Evolutionary conservation across 2,888 invertebrate species (phyloP).

Genomic region (Clusia tigrina): DNA sequence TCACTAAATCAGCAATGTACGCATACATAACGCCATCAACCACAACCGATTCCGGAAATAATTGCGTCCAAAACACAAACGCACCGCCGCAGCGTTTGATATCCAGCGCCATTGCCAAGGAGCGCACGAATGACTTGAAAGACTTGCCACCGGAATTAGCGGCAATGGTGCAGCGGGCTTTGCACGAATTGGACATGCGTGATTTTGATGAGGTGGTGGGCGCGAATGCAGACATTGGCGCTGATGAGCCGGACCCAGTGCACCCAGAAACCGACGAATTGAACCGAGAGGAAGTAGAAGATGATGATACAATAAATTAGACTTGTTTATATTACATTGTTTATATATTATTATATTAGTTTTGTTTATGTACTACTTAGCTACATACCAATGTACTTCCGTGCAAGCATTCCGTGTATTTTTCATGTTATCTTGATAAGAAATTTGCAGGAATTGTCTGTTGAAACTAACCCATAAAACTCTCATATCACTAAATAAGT

Average conservation of each 20-base stretch:
- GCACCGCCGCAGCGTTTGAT: conserved; percentile 45
- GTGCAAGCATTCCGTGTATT: too few relatives aligned
- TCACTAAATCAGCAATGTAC: conserved; percentile 44
- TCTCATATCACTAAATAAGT: conserved; percentile 2
- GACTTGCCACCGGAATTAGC: conserved; percentile 71
- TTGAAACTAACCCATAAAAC: background rate
- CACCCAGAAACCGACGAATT: background rate
- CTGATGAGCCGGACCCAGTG: background rate
- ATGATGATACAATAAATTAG: conserved; percentile 3
- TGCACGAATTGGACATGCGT: conserved; percentile 63
- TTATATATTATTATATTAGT: too few relatives aligned
- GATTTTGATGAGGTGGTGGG: conserved; percentile 57
- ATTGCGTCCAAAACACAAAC: conserved; percentile 35
- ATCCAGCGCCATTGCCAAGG: conserved; percentile 55
- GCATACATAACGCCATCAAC: conserved; percentile 52
- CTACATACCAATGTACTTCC: too few relatives aligned
- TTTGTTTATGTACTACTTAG: too few relatives aligned
- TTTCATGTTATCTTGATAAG: too few relatives aligned
- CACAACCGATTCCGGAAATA: conserved; percentile 53
- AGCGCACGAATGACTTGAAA: conserved; percentile 64
- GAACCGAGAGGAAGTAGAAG: background rate
- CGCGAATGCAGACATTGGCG: background rate
- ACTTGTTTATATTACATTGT: too few relatives aligned
- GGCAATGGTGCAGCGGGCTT: conserved; percentile 69
- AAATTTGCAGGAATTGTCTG: too few relatives aligned